Evolutionary conservation across 2,888 invertebrate genomes (phyloP).

Genomic region (Sipha maydis): DNA sequence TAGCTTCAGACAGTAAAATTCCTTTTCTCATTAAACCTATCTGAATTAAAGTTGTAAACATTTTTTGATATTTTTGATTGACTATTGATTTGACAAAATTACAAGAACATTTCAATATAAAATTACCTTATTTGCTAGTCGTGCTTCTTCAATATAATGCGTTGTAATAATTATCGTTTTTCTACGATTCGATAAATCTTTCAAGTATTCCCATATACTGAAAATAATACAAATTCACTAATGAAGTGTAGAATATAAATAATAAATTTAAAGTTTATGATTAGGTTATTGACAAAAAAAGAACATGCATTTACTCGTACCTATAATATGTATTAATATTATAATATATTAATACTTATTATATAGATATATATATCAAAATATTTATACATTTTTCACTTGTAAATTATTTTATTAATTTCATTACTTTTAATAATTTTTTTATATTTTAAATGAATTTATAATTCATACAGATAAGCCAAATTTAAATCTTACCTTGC

Average conservation of each 20-base stretch:
- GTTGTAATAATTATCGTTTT: slow-evolving; percentile 66
- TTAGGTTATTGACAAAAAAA: too few relatives aligned
- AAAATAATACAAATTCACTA: not conserved
- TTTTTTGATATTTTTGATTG: not conserved
- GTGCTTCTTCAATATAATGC: slow-evolving; percentile 66
- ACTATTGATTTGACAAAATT: not conserved
- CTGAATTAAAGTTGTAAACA: slow-evolving; percentile 43
- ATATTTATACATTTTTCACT: not conserved
- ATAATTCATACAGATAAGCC: not conserved
- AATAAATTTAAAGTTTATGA: too few relatives aligned
- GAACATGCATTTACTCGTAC: too few relatives aligned
- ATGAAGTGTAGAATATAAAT: too few relatives aligned
- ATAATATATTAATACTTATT: not conserved
- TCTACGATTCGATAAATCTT: slow-evolving; percentile 63
- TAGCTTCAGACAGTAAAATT: slow-evolving; percentile 69
- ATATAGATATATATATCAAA: not conserved
- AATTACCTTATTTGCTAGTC: slow-evolving; percentile 63
- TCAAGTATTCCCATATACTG: slow-evolving; percentile 65
- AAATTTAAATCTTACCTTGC: slow-evolving; percentile 65
- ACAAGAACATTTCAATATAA: not conserved
- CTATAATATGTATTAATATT: too few relatives aligned
- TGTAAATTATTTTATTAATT: not conserved
- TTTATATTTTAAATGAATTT: not conserved
- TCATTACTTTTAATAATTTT: not conserved
- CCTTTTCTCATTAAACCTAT: slow-evolving; percentile 71